Evolutionary conservation across 2,113 vertebrate genomes (phyloP), one percentile per base, ranked within the genome.

Genomic region (Eptesicus fuscus): DNA sequence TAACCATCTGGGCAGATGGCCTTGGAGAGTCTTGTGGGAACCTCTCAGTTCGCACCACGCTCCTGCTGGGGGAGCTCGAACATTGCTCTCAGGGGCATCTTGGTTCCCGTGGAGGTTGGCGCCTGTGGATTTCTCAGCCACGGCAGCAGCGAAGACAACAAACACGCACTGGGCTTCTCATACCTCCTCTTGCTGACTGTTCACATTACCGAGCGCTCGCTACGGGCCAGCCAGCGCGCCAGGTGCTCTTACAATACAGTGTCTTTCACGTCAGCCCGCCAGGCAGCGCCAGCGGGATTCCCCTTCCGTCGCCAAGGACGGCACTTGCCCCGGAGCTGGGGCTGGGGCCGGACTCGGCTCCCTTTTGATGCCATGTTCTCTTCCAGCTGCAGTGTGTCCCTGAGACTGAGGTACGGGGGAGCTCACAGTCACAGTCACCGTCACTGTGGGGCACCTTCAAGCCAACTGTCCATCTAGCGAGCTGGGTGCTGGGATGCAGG

Each of bases 181-280:
- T 23, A 63, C 63, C 32, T 61, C 30, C 30, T 59, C 13, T 90
- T 67, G 79, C 42, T 77, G 67, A 44, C 51, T 47, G 25, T 10
- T 61, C 77, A 56, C 47, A 17, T 87, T 76, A 77, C 8, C 23
- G 32, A 89, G 37, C 56, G 42, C 47, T 84, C 70, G 59, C 53
- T 82, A 18, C 44, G 35, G 56, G 65, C 44, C 30, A 74, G 47
- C 14, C 69, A 53, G 71, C 59, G 51, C 91, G 42, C 20, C 70
- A 61, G 47, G 30, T 93, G 78, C 63, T 90, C 93, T 51, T 56
- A 71, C 73, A 92, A 87, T 51, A 63, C 4, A 93, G 3, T 73
- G 85, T 49, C 42, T 49, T 83, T 42, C 78, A 71, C 17, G 74
- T 94, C 7, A 51, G 0, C 12, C 28, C 59, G 3, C 0, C 2